Base-by-base conservation (phyloP, 2,113 vertebrate genomes). In the Anolis carolinensis region DNA sequence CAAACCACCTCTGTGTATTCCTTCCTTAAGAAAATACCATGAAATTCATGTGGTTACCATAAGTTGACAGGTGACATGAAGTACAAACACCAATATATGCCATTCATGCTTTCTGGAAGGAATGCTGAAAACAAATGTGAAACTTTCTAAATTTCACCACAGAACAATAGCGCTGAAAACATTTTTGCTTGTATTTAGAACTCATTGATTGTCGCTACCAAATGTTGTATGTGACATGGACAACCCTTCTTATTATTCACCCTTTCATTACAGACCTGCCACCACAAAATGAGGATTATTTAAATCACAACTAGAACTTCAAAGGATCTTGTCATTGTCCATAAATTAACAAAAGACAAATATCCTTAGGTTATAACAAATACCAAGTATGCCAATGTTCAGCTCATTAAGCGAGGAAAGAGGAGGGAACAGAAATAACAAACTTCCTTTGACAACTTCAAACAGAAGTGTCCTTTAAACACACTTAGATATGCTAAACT, bases 401-500 rank as follows among this genome's bases (percentile, higher is more conserved):
- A 65, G 21, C 59, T 73, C 32, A 39, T 73, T 59, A 59, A 82
- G 4, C 72, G 32, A 72, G 32, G 11, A 6, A 7, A 71, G 44
- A 30, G n/a, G 32, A 82, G 32, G 11, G 44, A 21, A 39, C 3
- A 48, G 48, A 82, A 81, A 68, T 23, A 62, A 39, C 36, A 48
- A 81, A 68, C 63, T 68, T 50, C 18, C 39, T 48, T 76, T 48
- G 32, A 83, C 36, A 82, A 82, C 80, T 82, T 82, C 44, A 74
- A 62, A 82, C 55, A 71, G n/a, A 7, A 72, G 32, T 59, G 55
- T 73, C n/a, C 52, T 83, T 82, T 82, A 50, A 73, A 83, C 52
- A 73, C 72, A 50, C 67, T 83, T 59, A 73, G 21, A 72, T 82
- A 59, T 52, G 30, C 20, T 82, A 72, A 72, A 30, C 34, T 59